Evolutionary conservation across 2,888 invertebrate genomes (phyloP).

Genomic region (Tetanocera ferruginea): DNA sequence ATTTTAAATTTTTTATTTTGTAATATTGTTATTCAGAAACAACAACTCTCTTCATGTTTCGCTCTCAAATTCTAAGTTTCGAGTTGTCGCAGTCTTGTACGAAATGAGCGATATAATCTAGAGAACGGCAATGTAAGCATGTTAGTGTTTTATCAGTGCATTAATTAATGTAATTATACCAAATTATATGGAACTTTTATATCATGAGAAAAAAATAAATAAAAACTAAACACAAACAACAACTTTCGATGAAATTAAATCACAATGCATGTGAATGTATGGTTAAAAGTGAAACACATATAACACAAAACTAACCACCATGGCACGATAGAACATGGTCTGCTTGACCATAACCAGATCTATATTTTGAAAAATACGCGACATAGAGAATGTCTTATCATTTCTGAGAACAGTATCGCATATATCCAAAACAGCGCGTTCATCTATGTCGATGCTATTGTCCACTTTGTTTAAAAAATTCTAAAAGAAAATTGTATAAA

Average conservation of each 20-base stretch:
- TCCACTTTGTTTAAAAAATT: slow-evolving; percentile 50
- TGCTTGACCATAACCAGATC: slow-evolving; percentile 76
- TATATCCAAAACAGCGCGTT: slow-evolving; percentile 75
- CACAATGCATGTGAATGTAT: no score
- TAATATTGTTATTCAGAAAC: no score
- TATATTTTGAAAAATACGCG: slow-evolving; percentile 74
- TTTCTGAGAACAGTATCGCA: slow-evolving; percentile 78
- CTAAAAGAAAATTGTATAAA: slow-evolving; percentile 49
- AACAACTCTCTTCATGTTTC: no score
- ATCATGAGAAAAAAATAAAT: neutral
- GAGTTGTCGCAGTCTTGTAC: no score
- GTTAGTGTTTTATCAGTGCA: neutral
- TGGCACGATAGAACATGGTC: slow-evolving; percentile 76
- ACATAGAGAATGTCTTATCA: slow-evolving; percentile 71
- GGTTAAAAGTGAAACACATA: slow-evolving; percentile 7
- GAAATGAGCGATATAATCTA: no score
- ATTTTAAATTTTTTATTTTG: no score
- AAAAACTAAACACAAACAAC: neutral
- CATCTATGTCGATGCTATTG: slow-evolving; percentile 68
- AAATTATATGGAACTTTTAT: neutral
- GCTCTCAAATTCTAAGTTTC: no score
- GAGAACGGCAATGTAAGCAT: neutral
- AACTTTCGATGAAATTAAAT: no score
- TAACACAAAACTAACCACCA: slow-evolving; percentile 73
- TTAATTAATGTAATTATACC: neutral